Conservation (phyloP, 2,797 vertebrate species). For the Paedocypris micromegethes region DNA sequence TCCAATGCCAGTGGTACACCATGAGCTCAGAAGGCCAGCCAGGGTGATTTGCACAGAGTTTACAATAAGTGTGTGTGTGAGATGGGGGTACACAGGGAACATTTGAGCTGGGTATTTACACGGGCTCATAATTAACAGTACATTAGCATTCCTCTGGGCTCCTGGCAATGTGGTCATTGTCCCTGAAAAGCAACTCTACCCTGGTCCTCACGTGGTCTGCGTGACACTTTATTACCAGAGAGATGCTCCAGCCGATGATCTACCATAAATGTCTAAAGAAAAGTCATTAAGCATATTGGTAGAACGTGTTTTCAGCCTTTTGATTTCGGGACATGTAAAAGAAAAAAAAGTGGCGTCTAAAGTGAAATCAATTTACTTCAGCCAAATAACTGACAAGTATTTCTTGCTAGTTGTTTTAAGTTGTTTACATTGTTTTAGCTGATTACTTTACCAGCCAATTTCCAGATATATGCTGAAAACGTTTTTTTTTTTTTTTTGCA, state of each 20-base stretch:
- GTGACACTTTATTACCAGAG: conserved; percentile 61
- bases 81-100: conserved; percentile 30
- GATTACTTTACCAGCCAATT: too few relatives aligned
- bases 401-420: too few relatives aligned
- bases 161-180: conserved; percentile 58
- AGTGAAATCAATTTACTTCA: not conserved
- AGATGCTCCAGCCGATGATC: conserved; percentile 14
- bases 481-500: too few relatives aligned
- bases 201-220: conserved; percentile 58
- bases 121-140: conserved; percentile 66
- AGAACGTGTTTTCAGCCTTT: conserved; percentile 29
- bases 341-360: not conserved
- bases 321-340: conserved; percentile 1
- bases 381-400: too few relatives aligned
- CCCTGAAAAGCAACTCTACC: conserved; percentile 57
- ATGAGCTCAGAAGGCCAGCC: conserved; percentile 12
- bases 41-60: conserved; percentile 43
- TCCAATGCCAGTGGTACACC: conserved; percentile 24
- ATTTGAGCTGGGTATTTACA: conserved; percentile 63
- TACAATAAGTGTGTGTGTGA: conserved; percentile 13
- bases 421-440: too few relatives aligned
- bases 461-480: too few relatives aligned
- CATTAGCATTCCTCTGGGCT: conserved; percentile 60
- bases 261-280: conserved; percentile 39
- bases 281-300: conserved; percentile 44